These are phyloP conservation scores for Rhinichthys klamathensis DNA, from an alignment of 2,113 vertebrate species.

Conservation along the genomic window DNA sequence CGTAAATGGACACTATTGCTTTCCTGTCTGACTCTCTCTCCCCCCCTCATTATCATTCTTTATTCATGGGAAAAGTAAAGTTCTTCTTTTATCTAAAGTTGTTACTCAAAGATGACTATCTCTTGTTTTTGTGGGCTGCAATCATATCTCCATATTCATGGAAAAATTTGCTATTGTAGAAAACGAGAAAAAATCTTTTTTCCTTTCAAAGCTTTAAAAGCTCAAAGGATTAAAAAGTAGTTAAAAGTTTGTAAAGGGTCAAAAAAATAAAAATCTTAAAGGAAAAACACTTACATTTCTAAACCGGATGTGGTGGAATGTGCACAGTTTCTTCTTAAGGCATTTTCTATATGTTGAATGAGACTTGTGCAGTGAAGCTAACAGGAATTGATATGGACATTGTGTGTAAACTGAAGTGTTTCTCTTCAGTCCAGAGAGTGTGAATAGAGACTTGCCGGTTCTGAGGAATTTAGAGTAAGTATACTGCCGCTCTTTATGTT, in stretches of 20 bases:
- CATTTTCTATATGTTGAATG: neutral
- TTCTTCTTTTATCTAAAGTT: neutral
- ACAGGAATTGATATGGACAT: neutral
- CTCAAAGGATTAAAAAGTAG: too few species aligned
- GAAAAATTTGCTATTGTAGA: neutral
- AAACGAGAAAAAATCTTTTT: neutral
- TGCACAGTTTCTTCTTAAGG: neutral
- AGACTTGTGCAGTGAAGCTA: neutral
- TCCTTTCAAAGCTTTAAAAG: neutral
- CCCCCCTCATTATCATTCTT: neutral
- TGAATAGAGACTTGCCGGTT: slow-evolving; percentile 84
- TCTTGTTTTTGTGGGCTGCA: slow-evolving; percentile 8
- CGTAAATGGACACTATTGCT: neutral
- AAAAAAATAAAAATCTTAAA: neutral
- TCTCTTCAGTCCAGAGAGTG: slow-evolving; percentile 79
- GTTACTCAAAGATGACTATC: neutral
- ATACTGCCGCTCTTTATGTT: slow-evolving; percentile 54
- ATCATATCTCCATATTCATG: neutral
- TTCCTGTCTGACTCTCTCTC: neutral
- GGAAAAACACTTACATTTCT: neutral
- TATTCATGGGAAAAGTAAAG: neutral
- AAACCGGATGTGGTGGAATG: neutral
- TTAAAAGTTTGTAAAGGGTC: too few species aligned
- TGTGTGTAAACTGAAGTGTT: slow-evolving; percentile 56
- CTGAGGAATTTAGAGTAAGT: slow-evolving; percentile 93